Conservation (phyloP, 2,797 vertebrate species). For the Leucoraja ocellata region DNA sequence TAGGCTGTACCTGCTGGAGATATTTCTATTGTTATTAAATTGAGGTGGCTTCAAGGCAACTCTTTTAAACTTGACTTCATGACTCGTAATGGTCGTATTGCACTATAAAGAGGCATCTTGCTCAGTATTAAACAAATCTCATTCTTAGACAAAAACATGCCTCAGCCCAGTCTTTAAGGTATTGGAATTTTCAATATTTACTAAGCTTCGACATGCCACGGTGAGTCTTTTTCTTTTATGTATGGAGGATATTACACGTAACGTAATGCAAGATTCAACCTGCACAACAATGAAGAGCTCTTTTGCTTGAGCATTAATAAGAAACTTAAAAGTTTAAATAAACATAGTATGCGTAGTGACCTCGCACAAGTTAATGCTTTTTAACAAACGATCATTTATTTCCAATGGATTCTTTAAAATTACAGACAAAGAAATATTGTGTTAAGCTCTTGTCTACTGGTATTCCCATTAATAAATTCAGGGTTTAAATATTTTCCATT, state of each 20-base stretch:
- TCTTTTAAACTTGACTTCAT: conserved; percentile 37
- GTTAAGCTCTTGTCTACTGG: background rate
- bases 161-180: conserved; percentile 40
- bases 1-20: conserved; percentile 30
- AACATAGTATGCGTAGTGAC: background rate
- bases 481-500: background rate
- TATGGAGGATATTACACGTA: conserved; percentile 29
- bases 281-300: conserved; percentile 37
- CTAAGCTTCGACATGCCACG: conserved; percentile 39
- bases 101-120: conserved; percentile 46
- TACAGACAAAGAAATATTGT: background rate
- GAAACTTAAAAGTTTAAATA: background rate
- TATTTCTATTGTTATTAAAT: conserved; percentile 37
- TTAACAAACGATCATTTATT: background rate
- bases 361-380: background rate
- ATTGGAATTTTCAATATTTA: conserved; percentile 39
- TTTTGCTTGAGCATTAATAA: background rate
- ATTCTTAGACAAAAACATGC: conserved; percentile 40
- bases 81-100: conserved; percentile 38
- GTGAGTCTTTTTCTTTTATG: conserved; percentile 23
- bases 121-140: conserved; percentile 41
- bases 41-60: conserved; percentile 40
- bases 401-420: background rate
- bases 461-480: background rate
- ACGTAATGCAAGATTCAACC: conserved; percentile 39